Base-by-base conservation (phyloP, 2,797 vertebrate genomes). In the Tauraco hartlaubi region DNA sequence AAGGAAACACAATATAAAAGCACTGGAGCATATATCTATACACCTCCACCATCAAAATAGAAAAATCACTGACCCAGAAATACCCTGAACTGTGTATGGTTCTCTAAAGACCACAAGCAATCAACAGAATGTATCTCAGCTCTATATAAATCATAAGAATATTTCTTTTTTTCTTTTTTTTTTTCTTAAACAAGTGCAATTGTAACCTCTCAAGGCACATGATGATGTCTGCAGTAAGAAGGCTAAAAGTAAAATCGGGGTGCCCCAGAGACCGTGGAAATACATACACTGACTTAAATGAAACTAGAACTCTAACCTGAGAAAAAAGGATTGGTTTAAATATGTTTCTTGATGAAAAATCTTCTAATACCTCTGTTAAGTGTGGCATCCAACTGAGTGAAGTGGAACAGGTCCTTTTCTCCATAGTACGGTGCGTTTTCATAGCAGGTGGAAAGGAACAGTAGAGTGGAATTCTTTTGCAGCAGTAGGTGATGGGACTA, bases 1-100 rank as follows among this genome's bases (percentile, higher is more conserved):
- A 91, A 59, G 64, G 71, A 90, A 91, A 75, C 79, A 88, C 92
- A 93, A 81, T 81, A 58, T 86, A 66, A 92, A 94, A 86, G 85
- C 92, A 94, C 66, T 88, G 76, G 79, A 91, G 93, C 93, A 86
- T 85, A 54, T 28, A 46, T 49, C 86, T 86, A 15, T 81, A 78
- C 69, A 91, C 88, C 84, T 84, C 58, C 43, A 78, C 80, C 55
- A 92, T 9, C 43, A 66, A 84, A 94, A 93, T 0, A 93, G 77
- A 96, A 84, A 94, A 92, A 69, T 25, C 94, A 75, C 58, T 90
- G 95, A 95, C 83, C 94, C 94, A 93, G 86, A 94, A 93, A 92
- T 51, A 93, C 62, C 35, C 88, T 81, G 73, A 86, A 14, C 80
- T 31, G 15, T 33, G 73, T 26, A 64, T 4, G 6, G 26, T 35